Percentiles rank a stretch among this genome's conserved stretches.
These are phyloP conservation scores for Drosophila tani DNA, from an alignment of 1,140 invertebrate species.

Conservation along the genomic window DNA sequence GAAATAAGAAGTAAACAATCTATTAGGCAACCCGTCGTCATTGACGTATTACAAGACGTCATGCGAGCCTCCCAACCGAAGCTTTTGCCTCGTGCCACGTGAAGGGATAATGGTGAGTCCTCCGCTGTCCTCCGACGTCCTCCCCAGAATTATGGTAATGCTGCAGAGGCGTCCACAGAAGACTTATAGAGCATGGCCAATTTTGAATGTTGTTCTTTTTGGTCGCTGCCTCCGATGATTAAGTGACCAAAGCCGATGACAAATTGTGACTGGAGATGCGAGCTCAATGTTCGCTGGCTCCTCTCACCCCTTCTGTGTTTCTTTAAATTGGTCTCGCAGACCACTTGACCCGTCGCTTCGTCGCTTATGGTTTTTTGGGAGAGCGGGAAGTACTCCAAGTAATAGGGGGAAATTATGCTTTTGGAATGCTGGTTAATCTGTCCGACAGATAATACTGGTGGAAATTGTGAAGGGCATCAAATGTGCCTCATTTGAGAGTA, in stretches of 20 bases:
- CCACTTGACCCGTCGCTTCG: conserved; percentile 63
- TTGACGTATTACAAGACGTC: conserved; percentile 81
- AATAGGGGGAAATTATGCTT: conserved; percentile 48
- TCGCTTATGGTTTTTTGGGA: neutral
- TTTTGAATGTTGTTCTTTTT: conserved; percentile 39
- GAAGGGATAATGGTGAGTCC: conserved; percentile 60
- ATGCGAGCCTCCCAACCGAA: conserved; percentile 58
- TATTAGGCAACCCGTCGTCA: conserved; percentile 80
- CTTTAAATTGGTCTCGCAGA: conserved; percentile 73
- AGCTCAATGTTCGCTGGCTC: conserved; percentile 26
- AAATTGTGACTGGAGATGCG: conserved; percentile 59
- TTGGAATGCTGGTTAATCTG: conserved; percentile 15
- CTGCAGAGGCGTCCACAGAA: conserved; percentile 17
- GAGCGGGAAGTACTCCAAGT: conserved; percentile 47
- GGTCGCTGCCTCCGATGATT: conserved; percentile 48
- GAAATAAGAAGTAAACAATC: conserved; percentile 70
- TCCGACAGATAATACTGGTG: neutral
- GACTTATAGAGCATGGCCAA: conserved; percentile 74
- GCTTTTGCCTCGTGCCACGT: conserved; percentile 47
- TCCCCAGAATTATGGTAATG: conserved; percentile 64
- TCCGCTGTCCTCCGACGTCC: conserved; percentile 1
- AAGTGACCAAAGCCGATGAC: conserved; percentile 75
- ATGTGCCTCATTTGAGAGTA: neutral
- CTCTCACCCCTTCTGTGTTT: conserved; percentile 6
- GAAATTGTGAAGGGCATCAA: neutral